Evolutionary conservation across 2,797 vertebrate species (phyloP), one percentile per base, ranked within the genome.

Genomic region (Muraenolepis orangiensis): DNA sequence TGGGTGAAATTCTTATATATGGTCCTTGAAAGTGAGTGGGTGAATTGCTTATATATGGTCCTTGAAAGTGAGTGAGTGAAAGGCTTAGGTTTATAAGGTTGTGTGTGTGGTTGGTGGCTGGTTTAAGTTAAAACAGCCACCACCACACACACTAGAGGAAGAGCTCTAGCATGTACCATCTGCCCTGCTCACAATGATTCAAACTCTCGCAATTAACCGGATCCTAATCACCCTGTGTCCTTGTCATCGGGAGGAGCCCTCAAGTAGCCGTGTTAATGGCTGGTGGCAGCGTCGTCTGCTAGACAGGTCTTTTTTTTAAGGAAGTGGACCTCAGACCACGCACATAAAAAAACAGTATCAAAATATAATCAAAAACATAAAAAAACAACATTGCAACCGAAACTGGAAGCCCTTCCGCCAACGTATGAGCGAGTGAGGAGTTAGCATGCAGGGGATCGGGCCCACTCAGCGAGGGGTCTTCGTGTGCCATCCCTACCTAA

Each of bases 401-500:
- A 64, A 64, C 57, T 0, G n/a, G 57, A 64, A 64, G 26, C 57
- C 57, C n/a, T 64, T 8, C 57, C n/a, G 4, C 23, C n/a, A 26
- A 26, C 1, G 4, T 12, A 7, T 64, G 57, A 64, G 23, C 23
- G 10, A 26, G n/a, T 13, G 2, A 64, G 23, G 23, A 57, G n/a
- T 12, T n/a, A n/a, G 51, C 20, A 6, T 4, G 51, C 20, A 23
- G 20, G 26, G n/a, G 57, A 20, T 64, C 10, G 16, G 12, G 26
- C 57, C 10, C 8, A 64, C 57, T 64, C 57, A 31, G 66, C 6
- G 66, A 67, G 30, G 66, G n/a, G 28, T 61, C 18, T 6, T 6
- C 38, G 38, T 64, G 51, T 16, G 69, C 74, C 71, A n/a, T 66
- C 78, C 70, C 69, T 71, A 81, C 84, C 77, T 87, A 82, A 85